A percentile compares a stretch with the other conserved stretches of the same genome.
Evolutionary conservation across 2,797 vertebrate genomes (phyloP).

Genomic region (Leptodactylus fallax): DNA sequence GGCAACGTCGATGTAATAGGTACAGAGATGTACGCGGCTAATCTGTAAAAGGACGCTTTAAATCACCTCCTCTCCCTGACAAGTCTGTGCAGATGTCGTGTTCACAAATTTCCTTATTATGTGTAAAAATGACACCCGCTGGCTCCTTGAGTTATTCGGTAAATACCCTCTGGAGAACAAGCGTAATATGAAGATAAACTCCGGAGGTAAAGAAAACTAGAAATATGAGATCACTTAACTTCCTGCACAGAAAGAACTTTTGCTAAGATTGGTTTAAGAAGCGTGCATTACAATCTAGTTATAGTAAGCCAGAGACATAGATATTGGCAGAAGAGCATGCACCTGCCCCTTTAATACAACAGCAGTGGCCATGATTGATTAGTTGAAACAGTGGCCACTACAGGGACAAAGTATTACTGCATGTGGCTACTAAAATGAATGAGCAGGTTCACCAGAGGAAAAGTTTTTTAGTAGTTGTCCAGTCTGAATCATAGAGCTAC

Average conservation of each 20-base stretch:
- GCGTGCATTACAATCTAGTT: not conserved
- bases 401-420: not conserved
- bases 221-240: slow-evolving; percentile 22
- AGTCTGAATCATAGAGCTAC: not conserved
- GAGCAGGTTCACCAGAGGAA: not conserved
- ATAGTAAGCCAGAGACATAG: not conserved
- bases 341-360: not conserved
- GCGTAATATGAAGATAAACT: slow-evolving; percentile 74
- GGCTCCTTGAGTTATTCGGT: slow-evolving; percentile 70
- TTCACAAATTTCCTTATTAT: slow-evolving; percentile 68
- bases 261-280: not conserved
- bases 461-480: not conserved
- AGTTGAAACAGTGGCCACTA: not conserved
- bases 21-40: slow-evolving; percentile 49
- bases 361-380: not conserved
- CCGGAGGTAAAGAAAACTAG: not conserved
- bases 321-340: not conserved
- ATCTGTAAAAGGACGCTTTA: slow-evolving; percentile 56
- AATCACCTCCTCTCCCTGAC: slow-evolving; percentile 57
- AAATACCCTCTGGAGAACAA: slow-evolving; percentile 72
- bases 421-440: not conserved
- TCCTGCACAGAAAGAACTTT: not conserved
- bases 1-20: slow-evolving; percentile 52
- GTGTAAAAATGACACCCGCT: slow-evolving; percentile 72
- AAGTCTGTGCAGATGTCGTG: slow-evolving; percentile 48